Conservation (phyloP, 2,113 vertebrate genomes). For the Lepus europaeus region DNA sequence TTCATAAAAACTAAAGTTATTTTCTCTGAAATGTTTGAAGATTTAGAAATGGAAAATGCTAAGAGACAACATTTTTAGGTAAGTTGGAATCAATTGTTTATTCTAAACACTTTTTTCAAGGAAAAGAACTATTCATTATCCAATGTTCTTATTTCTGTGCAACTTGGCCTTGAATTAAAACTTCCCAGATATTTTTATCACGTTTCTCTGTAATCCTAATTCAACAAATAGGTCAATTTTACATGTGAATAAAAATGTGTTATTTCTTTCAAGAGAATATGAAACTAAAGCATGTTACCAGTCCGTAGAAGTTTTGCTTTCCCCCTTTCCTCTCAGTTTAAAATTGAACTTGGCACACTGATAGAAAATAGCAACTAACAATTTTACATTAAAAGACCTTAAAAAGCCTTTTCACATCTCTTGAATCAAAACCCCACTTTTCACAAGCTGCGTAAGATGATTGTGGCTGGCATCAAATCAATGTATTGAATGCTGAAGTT, state of each 20-base stretch:
- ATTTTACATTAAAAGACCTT: constrained; percentile 28
- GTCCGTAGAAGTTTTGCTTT: constrained; percentile 51
- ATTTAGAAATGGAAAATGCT: constrained; percentile 18
- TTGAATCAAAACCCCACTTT: constrained; percentile 75
- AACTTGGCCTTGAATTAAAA: background rate
- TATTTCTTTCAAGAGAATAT: background rate
- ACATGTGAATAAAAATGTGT: background rate
- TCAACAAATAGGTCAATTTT: background rate
- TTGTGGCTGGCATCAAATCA: constrained; percentile 45
- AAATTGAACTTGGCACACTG: constrained; percentile 60
- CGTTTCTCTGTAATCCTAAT: background rate
- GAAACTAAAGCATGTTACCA: constrained; percentile 11
- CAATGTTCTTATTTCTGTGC: background rate
- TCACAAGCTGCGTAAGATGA: background rate
- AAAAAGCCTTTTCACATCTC: constrained; percentile 57
- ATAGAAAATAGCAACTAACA: constrained; percentile 66
- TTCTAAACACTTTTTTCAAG: constrained; percentile 34
- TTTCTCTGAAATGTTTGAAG: constrained; percentile 42
- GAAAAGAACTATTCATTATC: background rate
- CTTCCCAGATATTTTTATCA: background rate
- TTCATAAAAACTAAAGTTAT: constrained; percentile 30
- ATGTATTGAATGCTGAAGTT: background rate
- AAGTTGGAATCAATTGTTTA: background rate
- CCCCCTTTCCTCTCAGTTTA: background rate
- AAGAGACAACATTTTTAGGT: background rate